Percentiles rank a stretch among this genome's conserved stretches.
These are phyloP conservation scores for Cariama cristata DNA, from an alignment of 2,113 vertebrate species.

Conservation along the genomic window DNA sequence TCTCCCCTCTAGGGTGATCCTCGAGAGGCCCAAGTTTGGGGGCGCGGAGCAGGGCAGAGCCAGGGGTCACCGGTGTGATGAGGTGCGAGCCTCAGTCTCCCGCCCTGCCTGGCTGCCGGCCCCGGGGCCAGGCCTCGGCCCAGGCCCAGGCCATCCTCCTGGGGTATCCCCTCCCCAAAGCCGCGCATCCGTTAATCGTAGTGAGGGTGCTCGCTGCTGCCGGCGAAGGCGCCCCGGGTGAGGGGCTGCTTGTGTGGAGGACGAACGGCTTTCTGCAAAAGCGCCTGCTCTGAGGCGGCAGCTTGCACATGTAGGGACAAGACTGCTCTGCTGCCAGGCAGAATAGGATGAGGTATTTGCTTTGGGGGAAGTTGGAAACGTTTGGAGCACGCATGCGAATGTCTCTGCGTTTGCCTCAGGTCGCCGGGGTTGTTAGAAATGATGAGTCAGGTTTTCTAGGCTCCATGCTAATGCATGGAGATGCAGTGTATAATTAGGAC, in stretches of 20 bases:
- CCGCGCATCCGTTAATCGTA: not conserved
- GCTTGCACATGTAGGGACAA: not conserved
- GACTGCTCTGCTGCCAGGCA: not conserved
- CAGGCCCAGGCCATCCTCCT: too few species aligned
- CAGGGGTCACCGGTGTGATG: not conserved
- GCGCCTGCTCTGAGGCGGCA: not conserved
- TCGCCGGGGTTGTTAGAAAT: not conserved
- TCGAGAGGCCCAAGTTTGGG: too few species aligned
- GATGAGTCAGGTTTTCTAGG: slow-evolving; percentile 62
- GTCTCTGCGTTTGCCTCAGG: not conserved
- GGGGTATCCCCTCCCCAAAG: not conserved
- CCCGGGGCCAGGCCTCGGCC: too few species aligned
- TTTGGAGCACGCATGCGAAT: not conserved
- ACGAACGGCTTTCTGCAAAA: not conserved
- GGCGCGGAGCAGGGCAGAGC: too few species aligned
- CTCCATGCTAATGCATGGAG: slow-evolving; percentile 37
- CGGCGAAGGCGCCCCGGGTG: not conserved
- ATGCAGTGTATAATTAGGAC: slow-evolving; percentile 49
- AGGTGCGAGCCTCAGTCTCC: not conserved
- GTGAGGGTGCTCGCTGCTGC: not conserved
- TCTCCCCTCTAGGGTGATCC: fast-evolving
- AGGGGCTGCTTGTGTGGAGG: not conserved
- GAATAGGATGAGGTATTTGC: not conserved
- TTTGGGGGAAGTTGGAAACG: not conserved
- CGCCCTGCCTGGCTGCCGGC: not conserved